Base-by-base conservation (phyloP, 2,888 invertebrate genomes). In the Cynaeus angustus region DNA sequence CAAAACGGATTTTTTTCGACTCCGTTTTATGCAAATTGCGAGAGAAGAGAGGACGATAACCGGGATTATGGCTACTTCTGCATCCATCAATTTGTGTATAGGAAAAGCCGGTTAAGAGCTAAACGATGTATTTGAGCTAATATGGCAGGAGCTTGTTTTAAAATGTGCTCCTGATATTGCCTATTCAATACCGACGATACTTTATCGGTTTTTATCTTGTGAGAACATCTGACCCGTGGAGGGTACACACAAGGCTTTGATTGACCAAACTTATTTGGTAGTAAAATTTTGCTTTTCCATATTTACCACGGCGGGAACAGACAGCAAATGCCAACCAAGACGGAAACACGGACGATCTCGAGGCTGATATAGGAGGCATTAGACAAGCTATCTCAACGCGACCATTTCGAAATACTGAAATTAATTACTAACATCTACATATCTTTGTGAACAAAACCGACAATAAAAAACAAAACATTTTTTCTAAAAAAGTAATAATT, bases 101-200 rank as follows among this genome's bases (percentile, higher is more conserved):
- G 55, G 52, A 55, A 55, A 26, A 62, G 12, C 16, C 45, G 68
- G 64, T 70, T 78, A 77, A 78, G 73, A 78, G 78, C 78, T 71
- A 78, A 78, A 78, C 78, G 76, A 76, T 78, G 77, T 78, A 76
- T 77, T 76, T 74, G 66, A 78, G 72, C 78, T 76, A 78, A 78
- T 78, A 78, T 77, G 77, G 77, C 75, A 74, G 75, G 45, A 75
- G 70, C 68, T 52, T 68, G 72, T 61, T 71, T 66, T 70, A 61
- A 61, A 45, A 59, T 50, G 68, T 68, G 52, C 68, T 74, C 72
- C 70, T 71, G 70, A 73, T 75, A 75, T 75, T 75, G 68, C 70
- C 70, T 72, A 70, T 72, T 75, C 70, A 73, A 76, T 70, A 67
- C 55, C 62, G 64, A 67, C 64, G 53, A 71, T 70, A 62, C 70